Evolutionary conservation across 2,113 vertebrate species (phyloP).

Genomic region (Isichthys henryi): DNA sequence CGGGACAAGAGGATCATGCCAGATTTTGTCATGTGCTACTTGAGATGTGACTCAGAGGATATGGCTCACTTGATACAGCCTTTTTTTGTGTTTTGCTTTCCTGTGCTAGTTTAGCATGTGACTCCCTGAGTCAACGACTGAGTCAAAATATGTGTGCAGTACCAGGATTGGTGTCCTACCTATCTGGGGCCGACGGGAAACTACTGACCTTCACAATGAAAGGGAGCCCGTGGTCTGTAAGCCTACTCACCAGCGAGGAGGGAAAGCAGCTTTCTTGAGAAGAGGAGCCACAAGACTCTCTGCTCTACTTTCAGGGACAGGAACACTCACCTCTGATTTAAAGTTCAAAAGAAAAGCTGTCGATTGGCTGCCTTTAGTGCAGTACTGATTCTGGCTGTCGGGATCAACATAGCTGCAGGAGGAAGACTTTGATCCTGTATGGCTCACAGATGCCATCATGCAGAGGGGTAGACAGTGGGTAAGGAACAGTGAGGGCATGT

Average conservation of each 20-base stretch:
- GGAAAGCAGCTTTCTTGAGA: not conserved
- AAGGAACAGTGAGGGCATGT: not conserved
- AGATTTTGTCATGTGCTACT: not conserved
- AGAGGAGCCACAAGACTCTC: not conserved
- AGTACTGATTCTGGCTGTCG: not conserved
- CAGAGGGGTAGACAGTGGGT: not conserved
- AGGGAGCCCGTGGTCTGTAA: not conserved
- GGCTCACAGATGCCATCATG: not conserved
- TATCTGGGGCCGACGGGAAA: not conserved
- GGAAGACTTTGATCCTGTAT: not conserved
- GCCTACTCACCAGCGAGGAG: not conserved
- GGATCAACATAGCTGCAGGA: not conserved
- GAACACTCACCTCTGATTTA: not conserved
- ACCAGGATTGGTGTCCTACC: not conserved
- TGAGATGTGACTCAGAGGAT: not conserved
- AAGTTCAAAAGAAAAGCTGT: not conserved
- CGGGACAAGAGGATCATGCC: not conserved
- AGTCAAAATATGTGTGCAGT: not conserved
- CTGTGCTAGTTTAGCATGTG: not conserved
- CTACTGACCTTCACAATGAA: not conserved
- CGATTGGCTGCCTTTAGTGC: not conserved
- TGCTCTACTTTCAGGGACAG: constrained; percentile 3
- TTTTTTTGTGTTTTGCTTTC: not conserved
- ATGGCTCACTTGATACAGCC: not conserved
- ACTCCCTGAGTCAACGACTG: not conserved